A percentile compares a stretch with the other conserved stretches of the same genome.
Evolutionary conservation across 2,113 vertebrate genomes (phyloP).

Genomic region (Prolemur simus): DNA sequence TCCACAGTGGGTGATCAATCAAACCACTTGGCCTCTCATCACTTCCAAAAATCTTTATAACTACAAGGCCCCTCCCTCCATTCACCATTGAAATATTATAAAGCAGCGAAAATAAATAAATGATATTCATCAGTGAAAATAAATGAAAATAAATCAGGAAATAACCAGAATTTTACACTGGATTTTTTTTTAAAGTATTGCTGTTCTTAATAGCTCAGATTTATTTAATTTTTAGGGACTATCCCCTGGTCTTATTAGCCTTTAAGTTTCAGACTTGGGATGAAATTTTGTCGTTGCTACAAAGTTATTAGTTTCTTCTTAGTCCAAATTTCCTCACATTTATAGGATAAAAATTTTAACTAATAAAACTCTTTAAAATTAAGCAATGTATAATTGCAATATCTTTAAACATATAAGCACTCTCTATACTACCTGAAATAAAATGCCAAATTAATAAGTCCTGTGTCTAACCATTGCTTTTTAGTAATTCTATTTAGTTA

Average conservation of each 20-base stretch:
- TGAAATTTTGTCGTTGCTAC: not conserved
- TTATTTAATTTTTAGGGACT: not conserved
- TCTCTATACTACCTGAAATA: not conserved
- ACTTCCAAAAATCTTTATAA: not conserved
- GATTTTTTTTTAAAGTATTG: not conserved
- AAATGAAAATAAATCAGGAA: not conserved
- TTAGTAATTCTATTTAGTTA: not conserved
- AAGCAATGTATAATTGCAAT: not conserved
- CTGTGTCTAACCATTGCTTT: not conserved
- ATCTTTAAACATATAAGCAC: not conserved
- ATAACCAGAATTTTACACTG: not conserved
- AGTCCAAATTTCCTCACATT: not conserved
- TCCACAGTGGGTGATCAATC: not conserved
- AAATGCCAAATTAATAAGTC: not conserved
- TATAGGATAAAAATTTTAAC: not conserved
- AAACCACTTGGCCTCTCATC: not conserved
- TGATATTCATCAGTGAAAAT: not conserved
- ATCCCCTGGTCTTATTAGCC: not conserved
- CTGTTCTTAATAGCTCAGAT: not conserved
- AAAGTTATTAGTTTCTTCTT: not conserved
- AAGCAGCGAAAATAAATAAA: not conserved
- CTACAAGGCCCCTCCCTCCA: not conserved
- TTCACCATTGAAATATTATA: not conserved
- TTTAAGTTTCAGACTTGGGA: not conserved
- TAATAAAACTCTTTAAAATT: not conserved